Evolutionary conservation across 2,113 vertebrate species (phyloP).

Genomic region (Epinephelus cyanopodus): DNA sequence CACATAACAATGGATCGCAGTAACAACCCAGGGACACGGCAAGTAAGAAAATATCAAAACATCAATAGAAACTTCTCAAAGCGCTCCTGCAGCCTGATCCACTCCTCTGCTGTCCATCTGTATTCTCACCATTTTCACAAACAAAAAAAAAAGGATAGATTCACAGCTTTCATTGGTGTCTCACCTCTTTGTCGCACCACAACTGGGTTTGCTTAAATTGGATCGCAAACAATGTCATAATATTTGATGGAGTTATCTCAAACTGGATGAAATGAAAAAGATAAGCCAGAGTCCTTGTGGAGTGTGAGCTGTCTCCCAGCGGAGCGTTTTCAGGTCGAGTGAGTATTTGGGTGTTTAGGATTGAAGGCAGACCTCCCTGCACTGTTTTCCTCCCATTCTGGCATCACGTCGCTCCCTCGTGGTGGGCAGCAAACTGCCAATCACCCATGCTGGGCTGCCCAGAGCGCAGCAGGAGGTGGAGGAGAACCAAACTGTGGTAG

Average conservation of each 20-base stretch:
- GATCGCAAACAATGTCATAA: background rate
- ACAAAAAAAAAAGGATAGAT: background rate
- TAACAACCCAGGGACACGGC: background rate
- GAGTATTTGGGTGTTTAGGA: background rate
- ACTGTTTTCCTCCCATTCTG: constrained; percentile 10
- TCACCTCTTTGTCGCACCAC: background rate
- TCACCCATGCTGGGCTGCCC: constrained; percentile 4
- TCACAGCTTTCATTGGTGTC: background rate
- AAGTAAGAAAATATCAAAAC: background rate
- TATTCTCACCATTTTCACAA: background rate
- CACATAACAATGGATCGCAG: background rate
- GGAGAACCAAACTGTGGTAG: constrained; percentile 12
- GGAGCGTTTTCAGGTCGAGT: constrained; percentile 21
- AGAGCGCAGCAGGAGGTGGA: constrained; percentile 20
- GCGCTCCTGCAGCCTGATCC: background rate
- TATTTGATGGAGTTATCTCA: background rate
- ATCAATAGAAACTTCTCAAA: background rate
- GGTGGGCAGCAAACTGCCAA: constrained; percentile 28
- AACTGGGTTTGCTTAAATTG: background rate
- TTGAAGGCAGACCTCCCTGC: constrained; percentile 10
- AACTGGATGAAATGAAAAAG: background rate
- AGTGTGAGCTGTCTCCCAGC: constrained; percentile 2
- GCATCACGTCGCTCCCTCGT: background rate
- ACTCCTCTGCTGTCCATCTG: background rate
- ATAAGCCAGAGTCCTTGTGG: background rate